Conservation (phyloP, 2,797 vertebrate species). For the Tamandua tetradactyla region DNA sequence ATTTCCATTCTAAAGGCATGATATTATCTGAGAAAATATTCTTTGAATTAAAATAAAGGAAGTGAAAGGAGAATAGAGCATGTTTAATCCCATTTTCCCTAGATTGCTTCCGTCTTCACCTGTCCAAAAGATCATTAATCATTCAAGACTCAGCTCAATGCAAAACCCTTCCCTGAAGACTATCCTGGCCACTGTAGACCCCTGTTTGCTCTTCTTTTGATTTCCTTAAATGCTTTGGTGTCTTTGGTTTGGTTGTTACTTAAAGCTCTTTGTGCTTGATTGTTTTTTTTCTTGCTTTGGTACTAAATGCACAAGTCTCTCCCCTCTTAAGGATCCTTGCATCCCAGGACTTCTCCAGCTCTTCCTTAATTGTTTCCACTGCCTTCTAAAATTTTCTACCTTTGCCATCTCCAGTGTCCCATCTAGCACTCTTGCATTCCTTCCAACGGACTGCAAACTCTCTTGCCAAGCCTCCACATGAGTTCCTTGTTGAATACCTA, state of each 20-base stretch:
- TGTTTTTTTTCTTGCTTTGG: not conserved
- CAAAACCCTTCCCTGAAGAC: not conserved
- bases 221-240: not conserved
- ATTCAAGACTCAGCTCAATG: not conserved
- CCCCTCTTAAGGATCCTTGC: no score
- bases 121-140: not conserved
- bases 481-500: not conserved
- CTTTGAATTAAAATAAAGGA: conserved; percentile 46
- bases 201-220: not conserved
- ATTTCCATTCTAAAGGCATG: conserved; percentile 47
- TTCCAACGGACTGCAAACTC: not conserved
- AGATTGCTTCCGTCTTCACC: not conserved
- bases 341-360: not conserved
- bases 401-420: not conserved
- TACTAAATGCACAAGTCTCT: not conserved
- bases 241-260: not conserved
- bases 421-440: not conserved
- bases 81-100: conserved; percentile 32
- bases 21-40: conserved; percentile 28
- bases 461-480: not conserved
- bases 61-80: not conserved
- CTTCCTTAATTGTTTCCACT: not conserved
- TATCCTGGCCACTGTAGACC: no score
- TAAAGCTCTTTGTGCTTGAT: not conserved
- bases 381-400: not conserved